These are phyloP conservation scores for Amphipoea lucens DNA, from an alignment of 2,888 invertebrate genomes.

Conservation along the genomic window DNA sequence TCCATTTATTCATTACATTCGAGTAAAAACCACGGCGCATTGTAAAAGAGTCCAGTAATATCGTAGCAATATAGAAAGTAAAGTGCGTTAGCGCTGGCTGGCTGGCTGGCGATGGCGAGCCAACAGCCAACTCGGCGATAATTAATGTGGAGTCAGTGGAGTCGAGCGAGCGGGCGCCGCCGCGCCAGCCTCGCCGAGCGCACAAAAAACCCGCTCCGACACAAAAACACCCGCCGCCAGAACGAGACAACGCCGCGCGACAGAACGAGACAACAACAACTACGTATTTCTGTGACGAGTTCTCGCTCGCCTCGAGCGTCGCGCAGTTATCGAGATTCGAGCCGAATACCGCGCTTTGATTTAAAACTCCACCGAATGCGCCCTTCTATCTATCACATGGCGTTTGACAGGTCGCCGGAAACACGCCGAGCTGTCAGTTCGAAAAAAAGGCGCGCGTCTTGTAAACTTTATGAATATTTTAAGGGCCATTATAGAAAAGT, in stretches of 20 bases:
- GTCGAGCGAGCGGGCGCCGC: slow-evolving; percentile 85
- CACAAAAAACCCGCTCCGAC: slow-evolving; percentile 90
- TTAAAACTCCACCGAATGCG: slow-evolving; percentile 89
- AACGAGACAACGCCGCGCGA: slow-evolving; percentile 78
- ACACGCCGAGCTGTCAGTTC: slow-evolving; percentile 86
- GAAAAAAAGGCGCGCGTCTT: slow-evolving; percentile 86
- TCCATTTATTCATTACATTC: slow-evolving; percentile 59
- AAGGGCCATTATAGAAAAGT: slow-evolving; percentile 47
- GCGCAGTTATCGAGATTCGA: slow-evolving; percentile 86
- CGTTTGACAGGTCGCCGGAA: slow-evolving; percentile 90
- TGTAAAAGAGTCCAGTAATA: slow-evolving; percentile 74
- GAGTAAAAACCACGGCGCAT: slow-evolving; percentile 69
- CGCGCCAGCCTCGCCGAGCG: slow-evolving; percentile 80
- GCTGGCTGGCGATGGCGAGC: slow-evolving; percentile 75
- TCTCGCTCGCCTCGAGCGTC: slow-evolving; percentile 87
- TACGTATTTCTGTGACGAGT: slow-evolving; percentile 88
- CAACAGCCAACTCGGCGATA: slow-evolving; percentile 87
- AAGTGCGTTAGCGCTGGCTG: slow-evolving; percentile 84
- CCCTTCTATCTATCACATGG: slow-evolving; percentile 91
- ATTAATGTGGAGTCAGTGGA: slow-evolving; percentile 88
- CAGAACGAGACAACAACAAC: slow-evolving; percentile 79
- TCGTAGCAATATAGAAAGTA: slow-evolving; percentile 87
- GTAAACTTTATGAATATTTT: slow-evolving; percentile 67
- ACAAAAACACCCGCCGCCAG: slow-evolving; percentile 88
- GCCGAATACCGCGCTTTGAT: slow-evolving; percentile 88